Evolutionary conservation across 2,888 invertebrate species (phyloP), one percentile per base, ranked within the genome.

Genomic region (Rhamnusium bicolor): DNA sequence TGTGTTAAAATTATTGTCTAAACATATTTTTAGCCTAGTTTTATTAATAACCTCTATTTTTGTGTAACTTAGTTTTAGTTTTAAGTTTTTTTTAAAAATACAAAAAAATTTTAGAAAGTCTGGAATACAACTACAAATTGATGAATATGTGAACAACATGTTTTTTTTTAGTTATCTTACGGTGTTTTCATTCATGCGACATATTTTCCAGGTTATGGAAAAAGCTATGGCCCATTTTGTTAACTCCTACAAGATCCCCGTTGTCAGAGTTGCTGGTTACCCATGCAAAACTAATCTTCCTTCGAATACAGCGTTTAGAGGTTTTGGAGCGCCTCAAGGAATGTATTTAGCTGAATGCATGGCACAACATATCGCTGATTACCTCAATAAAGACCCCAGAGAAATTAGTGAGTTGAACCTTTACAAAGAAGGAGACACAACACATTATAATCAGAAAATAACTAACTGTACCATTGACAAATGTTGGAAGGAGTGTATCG

Each of bases 291-390:
- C 98, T 0, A 97, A 98, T 89, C 87, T 96, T 61, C 93, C 97
- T 0, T 96, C 97, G 0, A 97, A 97, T 85, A 98, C 98, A 0
- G 98, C 98, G 0, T 98, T 97, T 84, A 90, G 98, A 81, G 97
- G 97, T 1, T 97, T 97, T 83, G 97, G 97, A 5, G 96, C 93
- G 0, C 97, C 97, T 0, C 97, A 97, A 80, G 96, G 94, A 27
- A 96, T 97, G 96, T 94, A 95, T 84, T 92, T 93, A 1, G 94
- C 92, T 0, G 98, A 98, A 88, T 92, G 90, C 79, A 93, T 96
- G 80, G 91, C 96, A 47, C 90, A 94, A 75, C 93, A 95, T 77
- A 90, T 97, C 12, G 96, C 97, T 0, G 90, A 90, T 32, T 91
- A 90, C 80, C 88, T 96, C 19, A 90, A 91, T 0, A 91, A 92